Base-by-base conservation (phyloP, 2,888 invertebrate species). In the Monochamus alternatus region DNA sequence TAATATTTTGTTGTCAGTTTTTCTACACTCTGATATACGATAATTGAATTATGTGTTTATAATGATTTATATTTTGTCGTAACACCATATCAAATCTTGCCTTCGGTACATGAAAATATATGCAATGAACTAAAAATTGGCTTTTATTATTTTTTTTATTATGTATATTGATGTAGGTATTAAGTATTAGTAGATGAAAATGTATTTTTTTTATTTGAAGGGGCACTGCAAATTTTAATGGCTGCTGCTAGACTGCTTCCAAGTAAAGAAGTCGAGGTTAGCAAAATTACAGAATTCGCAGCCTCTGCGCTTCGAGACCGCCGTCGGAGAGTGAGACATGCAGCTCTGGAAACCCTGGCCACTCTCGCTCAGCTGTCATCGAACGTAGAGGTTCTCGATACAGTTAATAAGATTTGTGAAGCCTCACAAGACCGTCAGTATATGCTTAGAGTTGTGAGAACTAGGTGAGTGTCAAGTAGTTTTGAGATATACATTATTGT, bases 231-330 rank as follows among this genome's bases (percentile, higher is more conserved):
- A 70, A 77, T 83, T 47, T 90, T 95, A 66, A 95, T 96, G 85
- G 94, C 94, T 80, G 93, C 95, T 8, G 88, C 95, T 80, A 91
- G 95, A 86, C 94, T 94, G 44, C 95, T 95, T 86, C 95, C 96
- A 2, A 94, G 95, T 84, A 93, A 93, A 67, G 94, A 95, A 81
- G 93, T 95, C 85, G 93, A 94, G 90, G 86, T 91, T 87, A 73
- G 67, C 12, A 87, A 81, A 83, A 87, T 84, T 60, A 82, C 88
- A 60, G 76, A 87, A 76, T 85, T 91, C 67, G 85, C 88, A 59
- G 81, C 87, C 70, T 78, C 83, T 30, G 78, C 86, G 38, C 80
- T 88, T 64, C 90, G 84, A 82, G 93, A 88, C 86, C 93, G 92
- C 81, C 96, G 94, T 83, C 92, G 93, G 86, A 93, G 92, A 83